Evolutionary conservation across 2,888 invertebrate species (phyloP).

Genomic region (Lacanobia oleracea): DNA sequence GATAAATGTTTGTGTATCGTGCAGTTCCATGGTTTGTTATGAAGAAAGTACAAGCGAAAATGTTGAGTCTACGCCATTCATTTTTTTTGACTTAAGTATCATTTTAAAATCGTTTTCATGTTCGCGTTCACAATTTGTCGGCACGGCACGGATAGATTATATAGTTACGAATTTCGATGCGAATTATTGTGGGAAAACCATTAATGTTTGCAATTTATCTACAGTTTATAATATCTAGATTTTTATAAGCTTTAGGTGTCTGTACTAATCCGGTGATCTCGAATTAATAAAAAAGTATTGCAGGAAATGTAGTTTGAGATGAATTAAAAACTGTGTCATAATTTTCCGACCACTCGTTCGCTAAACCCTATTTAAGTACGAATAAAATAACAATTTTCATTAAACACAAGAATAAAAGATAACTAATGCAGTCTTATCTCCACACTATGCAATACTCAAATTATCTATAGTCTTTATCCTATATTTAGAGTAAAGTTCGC

Average conservation of each 20-base stretch:
- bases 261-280: not conserved
- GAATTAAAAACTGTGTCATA: no score
- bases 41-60: slow-evolving; percentile 2
- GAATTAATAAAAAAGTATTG: no score
- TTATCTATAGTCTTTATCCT: slow-evolving; percentile 3
- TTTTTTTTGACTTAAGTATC: not conserved
- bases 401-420: not conserved
- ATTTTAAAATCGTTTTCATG: not conserved
- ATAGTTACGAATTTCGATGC: not conserved
- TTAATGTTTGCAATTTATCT: not conserved
- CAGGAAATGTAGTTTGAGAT: no score
- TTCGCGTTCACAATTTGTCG: not conserved
- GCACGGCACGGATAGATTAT: not conserved
- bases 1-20: slow-evolving; percentile 37
- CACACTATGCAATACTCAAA: slow-evolving; percentile 19
- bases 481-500: slow-evolving; percentile 1
- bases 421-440: slow-evolving; percentile 18
- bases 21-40: slow-evolving; percentile 29
- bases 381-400: not conserved
- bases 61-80: slow-evolving; percentile 14
- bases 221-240: not conserved
- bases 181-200: not conserved
- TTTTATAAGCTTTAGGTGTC: not conserved
- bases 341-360: no score
- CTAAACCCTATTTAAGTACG: not conserved